A percentile compares a stretch with the other conserved stretches of the same genome.
These are phyloP conservation scores for Salarias fasciatus DNA, from an alignment of 2,797 vertebrate genomes.

Conservation along the genomic window DNA sequence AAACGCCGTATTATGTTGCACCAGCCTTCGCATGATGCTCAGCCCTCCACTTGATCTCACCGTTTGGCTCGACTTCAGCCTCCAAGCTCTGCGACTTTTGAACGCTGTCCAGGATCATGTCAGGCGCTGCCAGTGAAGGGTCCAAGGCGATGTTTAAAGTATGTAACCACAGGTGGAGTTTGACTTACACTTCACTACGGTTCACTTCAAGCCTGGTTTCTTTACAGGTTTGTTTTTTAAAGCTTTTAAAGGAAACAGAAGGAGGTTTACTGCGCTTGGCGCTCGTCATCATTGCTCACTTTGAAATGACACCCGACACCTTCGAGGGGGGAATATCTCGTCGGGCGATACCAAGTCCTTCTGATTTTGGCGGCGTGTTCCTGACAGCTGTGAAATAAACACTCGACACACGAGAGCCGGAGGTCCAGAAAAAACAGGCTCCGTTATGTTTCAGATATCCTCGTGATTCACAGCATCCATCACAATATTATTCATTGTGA, in stretches of 20 bases:
- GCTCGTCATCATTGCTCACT: slow-evolving; percentile 50
- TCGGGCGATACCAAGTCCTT: slow-evolving; percentile 28
- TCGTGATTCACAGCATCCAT: slow-evolving; percentile 52
- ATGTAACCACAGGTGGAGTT: slow-evolving; percentile 74
- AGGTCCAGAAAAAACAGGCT: slow-evolving; percentile 56
- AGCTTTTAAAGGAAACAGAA: slow-evolving; percentile 56
- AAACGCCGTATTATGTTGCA: slow-evolving; percentile 62
- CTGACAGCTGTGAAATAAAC: slow-evolving; percentile 61
- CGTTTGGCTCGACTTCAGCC: slow-evolving; percentile 59
- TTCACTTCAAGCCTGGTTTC: slow-evolving; percentile 53
- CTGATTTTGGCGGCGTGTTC: slow-evolving; percentile 54
- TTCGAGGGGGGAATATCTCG: slow-evolving; percentile 50
- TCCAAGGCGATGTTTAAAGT: slow-evolving; percentile 56
- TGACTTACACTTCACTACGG: slow-evolving; percentile 62
- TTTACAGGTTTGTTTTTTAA: slow-evolving; percentile 57
- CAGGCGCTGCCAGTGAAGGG: slow-evolving; percentile 56
- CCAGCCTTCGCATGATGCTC: slow-evolving; percentile 47
- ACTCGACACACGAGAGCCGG: slow-evolving; percentile 32
- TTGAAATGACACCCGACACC: slow-evolving; percentile 68
- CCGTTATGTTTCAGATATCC: slow-evolving; percentile 50
- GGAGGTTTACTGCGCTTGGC: slow-evolving; percentile 60
- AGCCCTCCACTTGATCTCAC: slow-evolving; percentile 63
- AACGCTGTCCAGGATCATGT: slow-evolving; percentile 67
- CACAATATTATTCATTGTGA: slow-evolving; percentile 57
- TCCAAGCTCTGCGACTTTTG: slow-evolving; percentile 54